A percentile compares a stretch with the other conserved stretches of the same genome.
Conservation (phyloP, 2,888 invertebrate species). For the Labia minor region DNA sequence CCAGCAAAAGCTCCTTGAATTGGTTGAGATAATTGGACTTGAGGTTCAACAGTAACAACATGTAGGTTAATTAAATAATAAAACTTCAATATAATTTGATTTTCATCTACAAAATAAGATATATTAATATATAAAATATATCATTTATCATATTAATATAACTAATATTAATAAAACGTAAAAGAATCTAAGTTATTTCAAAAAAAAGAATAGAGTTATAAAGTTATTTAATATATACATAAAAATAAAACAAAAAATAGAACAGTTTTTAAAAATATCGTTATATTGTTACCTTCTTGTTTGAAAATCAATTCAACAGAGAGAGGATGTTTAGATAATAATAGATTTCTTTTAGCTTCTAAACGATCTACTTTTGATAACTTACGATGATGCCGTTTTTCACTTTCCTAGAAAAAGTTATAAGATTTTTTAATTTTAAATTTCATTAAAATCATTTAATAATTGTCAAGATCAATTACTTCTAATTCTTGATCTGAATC, state of each 20-base stretch:
- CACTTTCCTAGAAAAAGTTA: constrained; percentile 19
- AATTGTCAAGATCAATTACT: constrained; percentile 1
- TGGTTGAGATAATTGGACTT: constrained; percentile 44
- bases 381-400: constrained; percentile 52
- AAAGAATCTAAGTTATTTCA: too few relatives aligned
- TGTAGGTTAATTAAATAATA: constrained; percentile 58
- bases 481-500: constrained; percentile 56
- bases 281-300: constrained; percentile 36
- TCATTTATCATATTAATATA: neutral
- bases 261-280: too few relatives aligned
- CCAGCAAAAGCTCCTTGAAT: constrained; percentile 49
- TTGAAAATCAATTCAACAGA: constrained; percentile 53
- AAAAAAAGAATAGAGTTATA: too few relatives aligned
- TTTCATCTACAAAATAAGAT: constrained; percentile 43
- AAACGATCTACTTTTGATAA: constrained; percentile 49
- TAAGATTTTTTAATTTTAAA: neutral
- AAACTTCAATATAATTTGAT: constrained; percentile 54
- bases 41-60: constrained; percentile 60
- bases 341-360: constrained; percentile 54
- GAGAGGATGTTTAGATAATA: constrained; percentile 62
- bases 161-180: too few relatives aligned
- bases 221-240: too few relatives aligned
- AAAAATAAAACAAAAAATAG: too few relatives aligned
- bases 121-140: constrained; percentile 9
- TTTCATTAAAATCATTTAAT: constrained; percentile 8